Evolutionary conservation across 2,113 vertebrate genomes (phyloP).

Genomic region (Corvus hawaiiensis): DNA sequence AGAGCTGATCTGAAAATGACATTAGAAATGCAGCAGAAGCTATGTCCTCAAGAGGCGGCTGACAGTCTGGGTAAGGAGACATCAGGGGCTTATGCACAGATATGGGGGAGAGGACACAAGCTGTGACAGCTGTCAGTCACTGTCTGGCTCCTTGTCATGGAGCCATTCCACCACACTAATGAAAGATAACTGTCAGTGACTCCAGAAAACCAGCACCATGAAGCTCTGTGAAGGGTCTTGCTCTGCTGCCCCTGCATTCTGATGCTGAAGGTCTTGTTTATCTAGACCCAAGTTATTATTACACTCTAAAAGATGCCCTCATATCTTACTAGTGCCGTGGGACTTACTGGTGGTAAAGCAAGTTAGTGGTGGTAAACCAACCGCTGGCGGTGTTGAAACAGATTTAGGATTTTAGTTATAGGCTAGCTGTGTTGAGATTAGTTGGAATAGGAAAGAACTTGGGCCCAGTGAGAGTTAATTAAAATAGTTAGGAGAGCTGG

Average conservation of each 20-base stretch:
- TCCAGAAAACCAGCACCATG: background rate
- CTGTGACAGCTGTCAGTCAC: background rate
- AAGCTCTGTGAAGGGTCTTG: background rate
- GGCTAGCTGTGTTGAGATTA: too few species aligned
- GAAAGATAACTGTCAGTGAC: fast-evolving
- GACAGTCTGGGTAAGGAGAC: background rate
- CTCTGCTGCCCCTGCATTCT: background rate
- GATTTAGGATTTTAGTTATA: too few species aligned
- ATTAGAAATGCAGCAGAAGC: background rate
- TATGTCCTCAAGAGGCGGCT: background rate
- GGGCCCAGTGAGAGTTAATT: too few species aligned
- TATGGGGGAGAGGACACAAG: background rate
- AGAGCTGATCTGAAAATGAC: background rate
- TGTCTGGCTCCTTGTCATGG: background rate
- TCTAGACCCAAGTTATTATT: background rate
- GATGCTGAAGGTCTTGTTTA: background rate
- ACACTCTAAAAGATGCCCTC: background rate
- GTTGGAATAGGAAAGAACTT: too few species aligned
- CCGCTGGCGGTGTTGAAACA: background rate
- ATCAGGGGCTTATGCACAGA: background rate
- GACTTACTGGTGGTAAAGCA: background rate
- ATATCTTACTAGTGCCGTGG: background rate
- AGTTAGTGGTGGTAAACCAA: background rate
- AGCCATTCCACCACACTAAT: background rate
- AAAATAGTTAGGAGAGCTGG: too few species aligned